Evolutionary conservation across 2,797 vertebrate genomes (phyloP).

Genomic region (Balearica regulorum): DNA sequence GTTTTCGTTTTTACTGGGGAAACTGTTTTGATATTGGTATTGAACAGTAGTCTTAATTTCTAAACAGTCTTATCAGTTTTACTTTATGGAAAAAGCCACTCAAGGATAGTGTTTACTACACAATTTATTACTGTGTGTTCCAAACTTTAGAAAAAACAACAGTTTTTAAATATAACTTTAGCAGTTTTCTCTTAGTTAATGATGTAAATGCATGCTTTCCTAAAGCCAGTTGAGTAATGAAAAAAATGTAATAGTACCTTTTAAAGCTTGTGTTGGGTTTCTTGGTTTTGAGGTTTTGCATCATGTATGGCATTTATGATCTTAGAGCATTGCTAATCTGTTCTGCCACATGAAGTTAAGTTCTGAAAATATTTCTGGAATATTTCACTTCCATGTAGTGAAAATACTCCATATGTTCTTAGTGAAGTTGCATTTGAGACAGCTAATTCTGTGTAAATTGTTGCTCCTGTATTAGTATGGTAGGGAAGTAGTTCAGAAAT

Average conservation of each 20-base stretch:
- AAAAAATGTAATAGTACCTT: not conserved
- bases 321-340: not conserved
- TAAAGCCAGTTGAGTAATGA: not conserved
- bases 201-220: not conserved
- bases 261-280: rapidly evolving
- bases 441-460: not conserved
- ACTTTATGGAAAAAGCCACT: not conserved
- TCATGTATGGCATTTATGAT: rapidly evolving
- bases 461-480: not conserved
- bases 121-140: not conserved
- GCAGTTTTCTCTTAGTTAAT: not conserved
- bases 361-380: not conserved
- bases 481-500: not conserved
- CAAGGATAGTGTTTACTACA: too few species aligned
- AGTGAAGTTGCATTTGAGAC: not conserved
- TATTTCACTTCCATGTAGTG: not conserved
- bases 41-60: not conserved
- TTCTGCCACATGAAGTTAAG: not conserved
- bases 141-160: not conserved
- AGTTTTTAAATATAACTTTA: not conserved
- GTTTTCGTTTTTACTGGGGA: not conserved
- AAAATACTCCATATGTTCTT: not conserved
- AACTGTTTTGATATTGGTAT: not conserved
- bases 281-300: not conserved
- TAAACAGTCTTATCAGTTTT: not conserved